These are phyloP conservation scores for Macroramphosus scolopax DNA, from an alignment of 2,797 vertebrate species.

Conservation along the genomic window DNA sequence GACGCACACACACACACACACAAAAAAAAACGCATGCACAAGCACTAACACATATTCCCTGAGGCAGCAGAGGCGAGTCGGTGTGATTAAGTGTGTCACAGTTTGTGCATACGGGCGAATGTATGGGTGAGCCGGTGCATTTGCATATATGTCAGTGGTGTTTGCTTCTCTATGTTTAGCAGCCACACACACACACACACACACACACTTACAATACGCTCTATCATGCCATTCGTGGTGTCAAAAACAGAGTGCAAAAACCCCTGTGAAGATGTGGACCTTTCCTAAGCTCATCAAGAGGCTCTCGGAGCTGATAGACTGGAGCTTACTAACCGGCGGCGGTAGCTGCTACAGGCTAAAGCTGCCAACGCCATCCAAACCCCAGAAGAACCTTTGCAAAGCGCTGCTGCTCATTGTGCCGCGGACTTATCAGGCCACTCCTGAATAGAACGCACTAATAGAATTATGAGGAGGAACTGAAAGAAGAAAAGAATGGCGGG, in stretches of 20 bases:
- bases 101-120: not conserved
- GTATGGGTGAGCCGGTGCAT: constrained; percentile 4
- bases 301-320: constrained; percentile 39
- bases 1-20: constrained; percentile 3
- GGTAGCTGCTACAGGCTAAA: constrained; percentile 56
- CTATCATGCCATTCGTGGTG: constrained; percentile 42
- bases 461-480: constrained; percentile 62
- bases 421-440: constrained; percentile 52
- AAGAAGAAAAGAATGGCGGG: constrained; percentile 50
- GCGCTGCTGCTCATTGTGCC: constrained; percentile 48
- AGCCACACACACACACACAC: too few relatives aligned
- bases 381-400: constrained; percentile 57
- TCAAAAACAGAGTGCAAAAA: too few relatives aligned
- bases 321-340: too few relatives aligned
- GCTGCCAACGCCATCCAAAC: constrained; percentile 51
- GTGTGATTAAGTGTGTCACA: constrained; percentile 21
- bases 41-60: constrained; percentile 3
- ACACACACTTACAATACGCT: too few relatives aligned
- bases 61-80: constrained; percentile 16
- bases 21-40: not conserved
- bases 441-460: constrained; percentile 62
- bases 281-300: constrained; percentile 45
- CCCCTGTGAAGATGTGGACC: constrained; percentile 20
- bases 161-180: constrained; percentile 8
- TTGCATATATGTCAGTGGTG: constrained; percentile 19